Base-by-base conservation (phyloP, 2,797 vertebrate genomes). In the Ctenopoma multispine region DNA sequence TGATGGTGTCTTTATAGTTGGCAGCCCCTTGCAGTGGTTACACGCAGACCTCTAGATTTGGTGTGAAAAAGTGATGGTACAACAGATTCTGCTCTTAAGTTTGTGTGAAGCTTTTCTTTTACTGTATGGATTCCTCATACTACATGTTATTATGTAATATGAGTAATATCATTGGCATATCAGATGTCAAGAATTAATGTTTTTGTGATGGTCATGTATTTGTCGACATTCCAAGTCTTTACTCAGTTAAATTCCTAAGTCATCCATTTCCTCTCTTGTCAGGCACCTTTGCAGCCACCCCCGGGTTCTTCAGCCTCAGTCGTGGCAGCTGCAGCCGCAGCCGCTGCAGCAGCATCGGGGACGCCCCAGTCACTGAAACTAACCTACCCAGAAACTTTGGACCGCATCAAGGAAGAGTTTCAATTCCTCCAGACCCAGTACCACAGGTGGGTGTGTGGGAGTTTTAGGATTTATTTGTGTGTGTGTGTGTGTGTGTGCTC, bases 401-500 rank as follows among this genome's bases (percentile, higher is more conserved):
- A 97, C 89, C 95, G 96, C 72, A 97, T 97, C 88, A 97, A 97
- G 79, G 96, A 97, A 87, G 96, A 97, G 83, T 97, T 97, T 84
- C 96, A 97, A 88, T 97, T 97, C 84, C 91, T 97, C 38, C 96
- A 97, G 92, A 97, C 96, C 49, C 96, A 97, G 84, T 97, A 97
- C 79, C 96, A 97, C 93, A 97, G 96, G 96, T 93, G 59, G 18
- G 89, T 77, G 50, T 61, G 44, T 41, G 7, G 17, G 6, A 4
- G 29, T 59, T 6, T 55, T 31, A 20, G 14, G 17, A 43, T 40
- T n/a, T 2, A 20, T 29, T 46, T 69, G 34, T 38, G 56, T 21
- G 11, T 10, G 38, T 11, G 7, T 8, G 12, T 79, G 56, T 60
- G 18, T 3, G 4, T 29, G 21, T 24, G 20, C 20, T 13, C 5